These are phyloP conservation scores for Limnodromus scolopaceus DNA, from an alignment of 2,797 vertebrate genomes.

Conservation along the genomic window DNA sequence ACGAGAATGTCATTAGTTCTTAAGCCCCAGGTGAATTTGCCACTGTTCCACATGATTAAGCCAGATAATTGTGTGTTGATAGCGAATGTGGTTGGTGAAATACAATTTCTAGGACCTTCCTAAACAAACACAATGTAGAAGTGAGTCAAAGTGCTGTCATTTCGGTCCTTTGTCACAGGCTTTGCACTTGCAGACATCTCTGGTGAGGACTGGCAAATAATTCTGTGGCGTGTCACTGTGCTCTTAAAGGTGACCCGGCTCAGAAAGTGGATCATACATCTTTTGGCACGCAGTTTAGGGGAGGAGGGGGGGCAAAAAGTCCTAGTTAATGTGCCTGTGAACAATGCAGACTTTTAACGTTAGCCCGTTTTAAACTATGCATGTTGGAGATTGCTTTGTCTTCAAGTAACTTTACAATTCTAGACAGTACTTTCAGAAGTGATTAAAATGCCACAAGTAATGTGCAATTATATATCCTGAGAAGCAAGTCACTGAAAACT, in stretches of 20 bases:
- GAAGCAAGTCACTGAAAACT: constrained; percentile 63
- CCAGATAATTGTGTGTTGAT: constrained; percentile 99
- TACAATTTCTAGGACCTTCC: constrained; percentile 99
- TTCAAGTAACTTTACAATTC: constrained; percentile 65
- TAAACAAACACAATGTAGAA: constrained; percentile 99
- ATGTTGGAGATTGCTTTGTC: constrained; percentile 58
- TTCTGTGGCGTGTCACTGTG: constrained; percentile 61
- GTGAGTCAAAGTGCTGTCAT: constrained; percentile 88
- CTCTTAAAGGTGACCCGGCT: constrained; percentile 78
- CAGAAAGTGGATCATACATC: constrained; percentile 61
- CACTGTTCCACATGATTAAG: constrained; percentile 99
- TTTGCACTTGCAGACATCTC: constrained; percentile 81
- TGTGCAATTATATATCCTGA: constrained; percentile 68
- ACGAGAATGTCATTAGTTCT: constrained; percentile 99
- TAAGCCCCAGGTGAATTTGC: constrained; percentile 99
- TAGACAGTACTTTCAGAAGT: constrained; percentile 60
- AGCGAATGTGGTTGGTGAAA: constrained; percentile 99
- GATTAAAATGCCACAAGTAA: constrained; percentile 71
- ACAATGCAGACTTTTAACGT: not conserved
- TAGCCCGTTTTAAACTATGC: constrained; percentile 38
- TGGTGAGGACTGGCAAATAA: constrained; percentile 71
- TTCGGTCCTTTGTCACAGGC: constrained; percentile 84
- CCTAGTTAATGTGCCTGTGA: constrained; percentile 9
- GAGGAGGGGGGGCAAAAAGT: not conserved
- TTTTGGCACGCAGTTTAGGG: constrained; percentile 43